Percentiles rank a stretch among this genome's conserved stretches.
phyloP scores from a whole-genome alignment of 2,888 invertebrate genomes.

The Tenthredo amoena region DNA sequence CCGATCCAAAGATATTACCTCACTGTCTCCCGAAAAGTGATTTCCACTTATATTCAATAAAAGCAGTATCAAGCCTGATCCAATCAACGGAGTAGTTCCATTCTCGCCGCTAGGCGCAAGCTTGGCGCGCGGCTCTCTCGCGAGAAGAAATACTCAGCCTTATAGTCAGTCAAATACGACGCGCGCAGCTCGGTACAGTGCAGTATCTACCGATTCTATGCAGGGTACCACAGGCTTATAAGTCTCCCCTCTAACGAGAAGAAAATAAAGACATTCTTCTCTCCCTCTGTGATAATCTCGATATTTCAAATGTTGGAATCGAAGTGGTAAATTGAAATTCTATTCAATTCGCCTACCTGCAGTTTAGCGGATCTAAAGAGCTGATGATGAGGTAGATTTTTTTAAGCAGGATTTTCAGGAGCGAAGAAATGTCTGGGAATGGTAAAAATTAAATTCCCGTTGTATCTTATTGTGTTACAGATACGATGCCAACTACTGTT shows the following conservation, averaged over 20 bases:
- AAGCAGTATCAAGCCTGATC: background rate
- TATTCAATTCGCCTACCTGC: too few species aligned
- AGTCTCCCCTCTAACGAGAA: too few species aligned
- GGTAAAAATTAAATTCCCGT: background rate
- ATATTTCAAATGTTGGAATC: too few species aligned
- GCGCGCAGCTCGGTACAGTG: background rate
- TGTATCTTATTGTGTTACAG: slow-evolving; percentile 62
- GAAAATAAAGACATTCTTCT: too few species aligned
- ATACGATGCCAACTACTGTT: slow-evolving; percentile 97
- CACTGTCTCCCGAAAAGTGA: background rate
- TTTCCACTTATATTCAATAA: background rate
- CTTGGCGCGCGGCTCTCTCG: background rate
- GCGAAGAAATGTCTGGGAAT: background rate
- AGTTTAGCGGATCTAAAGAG: too few species aligned
- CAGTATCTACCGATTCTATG: too few species aligned
- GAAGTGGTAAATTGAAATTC: too few species aligned
- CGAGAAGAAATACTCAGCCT: background rate
- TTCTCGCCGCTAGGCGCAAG: background rate
- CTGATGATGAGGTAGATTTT: background rate
- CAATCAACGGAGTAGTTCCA: background rate
- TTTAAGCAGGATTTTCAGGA: background rate
- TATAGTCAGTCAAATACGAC: background rate
- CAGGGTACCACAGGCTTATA: too few species aligned
- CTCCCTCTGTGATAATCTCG: too few species aligned
- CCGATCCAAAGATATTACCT: background rate